Conservation (phyloP, 2,888 invertebrate genomes). For the Andrena hattorfiana region DNA sequence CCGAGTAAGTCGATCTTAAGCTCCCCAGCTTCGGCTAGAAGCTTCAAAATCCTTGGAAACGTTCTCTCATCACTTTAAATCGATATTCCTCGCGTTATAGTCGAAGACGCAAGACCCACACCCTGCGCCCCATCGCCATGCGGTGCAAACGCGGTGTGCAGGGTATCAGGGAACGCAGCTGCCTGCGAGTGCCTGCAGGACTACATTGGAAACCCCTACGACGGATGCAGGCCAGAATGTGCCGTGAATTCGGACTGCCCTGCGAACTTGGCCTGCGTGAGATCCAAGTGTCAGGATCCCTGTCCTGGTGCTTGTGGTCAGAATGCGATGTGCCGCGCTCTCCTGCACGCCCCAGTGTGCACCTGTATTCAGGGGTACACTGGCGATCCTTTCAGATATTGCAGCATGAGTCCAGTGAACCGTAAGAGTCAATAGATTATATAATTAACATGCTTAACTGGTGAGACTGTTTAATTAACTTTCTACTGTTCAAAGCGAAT, state of each 20-base stretch:
- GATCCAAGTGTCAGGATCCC: conserved; percentile 86
- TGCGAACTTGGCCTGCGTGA: conserved; percentile 85
- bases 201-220: conserved; percentile 90
- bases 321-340: conserved; percentile 90
- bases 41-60: neutral
- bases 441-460: too few species aligned
- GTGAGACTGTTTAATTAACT: too few species aligned
- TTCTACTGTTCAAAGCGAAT: too few species aligned
- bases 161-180: conserved; percentile 89
- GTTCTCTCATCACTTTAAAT: conserved; percentile 64
- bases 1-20: conserved; percentile 67
- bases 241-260: conserved; percentile 85
- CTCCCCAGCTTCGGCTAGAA: neutral
- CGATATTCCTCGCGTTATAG: conserved; percentile 68
- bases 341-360: conserved; percentile 92
- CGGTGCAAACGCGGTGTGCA: conserved; percentile 91
- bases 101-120: conserved; percentile 72
- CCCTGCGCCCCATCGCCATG: conserved; percentile 91
- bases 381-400: conserved; percentile 90
- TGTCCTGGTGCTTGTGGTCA: conserved; percentile 85
- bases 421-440: conserved; percentile 74
- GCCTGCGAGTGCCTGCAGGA: conserved; percentile 91
- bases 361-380: conserved; percentile 88
- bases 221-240: conserved; percentile 85
- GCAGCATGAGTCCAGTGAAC: conserved; percentile 84